Evolutionary conservation across 2,888 invertebrate genomes (phyloP).

Genomic region (Tetragnatha montana): DNA sequence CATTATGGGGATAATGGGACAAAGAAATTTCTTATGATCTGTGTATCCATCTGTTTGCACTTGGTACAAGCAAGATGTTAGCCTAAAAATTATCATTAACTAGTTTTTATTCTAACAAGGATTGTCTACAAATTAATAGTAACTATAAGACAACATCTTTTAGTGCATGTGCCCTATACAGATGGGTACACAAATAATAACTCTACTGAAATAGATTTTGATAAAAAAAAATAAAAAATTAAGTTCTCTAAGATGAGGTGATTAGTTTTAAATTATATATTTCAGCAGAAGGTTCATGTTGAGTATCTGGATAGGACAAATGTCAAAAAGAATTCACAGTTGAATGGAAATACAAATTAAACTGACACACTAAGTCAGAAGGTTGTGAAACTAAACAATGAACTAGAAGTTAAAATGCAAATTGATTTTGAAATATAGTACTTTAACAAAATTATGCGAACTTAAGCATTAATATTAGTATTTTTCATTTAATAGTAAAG

Average conservation of each 20-base stretch:
- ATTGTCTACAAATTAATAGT: slow-evolving; percentile 20
- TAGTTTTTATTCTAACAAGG: slow-evolving; percentile 28
- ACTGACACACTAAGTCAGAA: no score
- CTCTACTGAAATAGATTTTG: slow-evolving; percentile 34
- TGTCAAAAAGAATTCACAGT: not conserved
- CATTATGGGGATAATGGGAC: slow-evolving; percentile 24
- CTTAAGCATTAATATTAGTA: no score
- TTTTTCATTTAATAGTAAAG: no score
- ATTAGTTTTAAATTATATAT: slow-evolving; percentile 21
- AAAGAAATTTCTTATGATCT: slow-evolving; percentile 51
- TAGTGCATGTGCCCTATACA: slow-evolving; percentile 54
- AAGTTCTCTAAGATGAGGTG: slow-evolving; percentile 6
- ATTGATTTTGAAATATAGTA: no score
- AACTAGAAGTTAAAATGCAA: no score
- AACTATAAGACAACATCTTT: slow-evolving; percentile 10
- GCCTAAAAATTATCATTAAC: slow-evolving; percentile 60
- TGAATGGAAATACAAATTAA: not conserved
- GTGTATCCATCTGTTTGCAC: slow-evolving; percentile 67
- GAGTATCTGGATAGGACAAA: slow-evolving; percentile 61
- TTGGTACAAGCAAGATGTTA: slow-evolving; percentile 59
- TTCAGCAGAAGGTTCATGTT: slow-evolving; percentile 45
- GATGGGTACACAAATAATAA: slow-evolving; percentile 64
- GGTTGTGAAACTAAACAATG: no score
- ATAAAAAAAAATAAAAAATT: not conserved
- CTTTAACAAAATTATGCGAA: no score